Conservation (phyloP, 2,797 vertebrate genomes). For the Characodon lateralis region DNA sequence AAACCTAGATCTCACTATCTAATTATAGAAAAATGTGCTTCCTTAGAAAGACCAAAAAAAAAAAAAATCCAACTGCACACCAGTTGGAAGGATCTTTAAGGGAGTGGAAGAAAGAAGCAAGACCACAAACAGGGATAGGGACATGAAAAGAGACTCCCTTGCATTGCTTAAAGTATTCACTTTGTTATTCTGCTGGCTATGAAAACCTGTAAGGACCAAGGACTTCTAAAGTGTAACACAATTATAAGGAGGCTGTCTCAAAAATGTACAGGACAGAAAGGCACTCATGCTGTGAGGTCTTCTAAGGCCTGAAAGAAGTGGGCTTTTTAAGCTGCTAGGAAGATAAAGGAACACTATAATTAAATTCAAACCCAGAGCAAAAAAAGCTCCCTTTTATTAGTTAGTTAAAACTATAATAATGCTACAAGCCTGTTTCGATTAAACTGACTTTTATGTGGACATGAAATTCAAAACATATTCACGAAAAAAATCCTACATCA, state of each 20-base stretch:
- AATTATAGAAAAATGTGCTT: constrained; percentile 67
- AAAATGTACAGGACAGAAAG: constrained; percentile 43
- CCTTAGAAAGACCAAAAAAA: constrained; percentile 51
- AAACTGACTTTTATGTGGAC: constrained; percentile 5
- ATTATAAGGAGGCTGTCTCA: constrained; percentile 41
- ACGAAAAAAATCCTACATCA: not conserved
- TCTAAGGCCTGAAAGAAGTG: constrained; percentile 35
- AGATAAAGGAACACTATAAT: constrained; percentile 64
- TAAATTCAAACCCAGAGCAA: constrained; percentile 46
- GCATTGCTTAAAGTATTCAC: constrained; percentile 27
- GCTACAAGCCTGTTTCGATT: not conserved
- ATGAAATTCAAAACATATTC: not conserved
- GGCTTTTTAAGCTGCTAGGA: constrained; percentile 32
- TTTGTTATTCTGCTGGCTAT: constrained; percentile 35
- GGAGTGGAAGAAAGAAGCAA: constrained; percentile 30
- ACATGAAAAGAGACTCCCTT: constrained; percentile 30
- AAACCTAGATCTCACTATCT: constrained; percentile 64
- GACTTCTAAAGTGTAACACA: constrained; percentile 35
- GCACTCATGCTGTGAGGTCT: constrained; percentile 42
- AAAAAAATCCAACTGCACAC: constrained; percentile 35
- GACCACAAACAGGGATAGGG: constrained; percentile 46
- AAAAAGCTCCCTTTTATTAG: constrained; percentile 31
- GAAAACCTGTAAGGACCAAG: constrained; percentile 22
- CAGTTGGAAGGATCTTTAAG: constrained; percentile 29
- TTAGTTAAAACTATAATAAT: constrained; percentile 16